Base-by-base conservation (phyloP, 2,888 invertebrate genomes). In the Acronicta aceris region DNA sequence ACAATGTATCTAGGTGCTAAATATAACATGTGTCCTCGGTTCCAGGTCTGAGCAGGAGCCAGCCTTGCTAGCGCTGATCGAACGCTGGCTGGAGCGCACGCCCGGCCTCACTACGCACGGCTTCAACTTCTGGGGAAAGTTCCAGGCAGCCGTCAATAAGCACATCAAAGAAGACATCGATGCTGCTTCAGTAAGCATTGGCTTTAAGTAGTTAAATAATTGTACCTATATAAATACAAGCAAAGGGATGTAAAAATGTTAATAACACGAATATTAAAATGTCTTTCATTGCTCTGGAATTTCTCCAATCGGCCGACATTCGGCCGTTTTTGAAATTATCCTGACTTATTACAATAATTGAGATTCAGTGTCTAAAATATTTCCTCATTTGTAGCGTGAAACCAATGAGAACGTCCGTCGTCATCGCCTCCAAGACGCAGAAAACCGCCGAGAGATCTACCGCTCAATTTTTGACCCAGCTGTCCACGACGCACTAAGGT, bases 121-220 rank as follows among this genome's bases (percentile, higher is more conserved):
- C 2, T 99, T 99, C 84, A 97, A 98, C 89, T 99, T 99, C 92
- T 99, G 99, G 99, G 96, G 97, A 33, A 98, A 98, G 82, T 99
- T 98, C 90, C 96, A 97, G 78, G 91, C 94, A 2, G 96, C 97
- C 2, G 98, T 98, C 12, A 95, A 96, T 73, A 93, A 94, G 27
- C 96, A 98, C 93, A 93, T 99, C 38, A 93, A 93, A 0, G 96
- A 96, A 21, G 97, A 97, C 80, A 95, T 96, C 48, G 91, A 95
- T 36, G 91, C 93, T 42, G 97, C 97, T 47, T 94, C 95, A 90
- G 97, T 96, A 90, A 70, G 79, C 42, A 21, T 12, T 2, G 36
- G 12, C 33, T 33, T 42, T n/a, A n/a, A n/a, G n/a, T n/a, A 15
- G 9, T 16, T 27, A 16, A 13, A 7, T 49, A n/a, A n/a, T n/a